Conservation (phyloP, 2,113 vertebrate species). For the Promerops cafer region DNA sequence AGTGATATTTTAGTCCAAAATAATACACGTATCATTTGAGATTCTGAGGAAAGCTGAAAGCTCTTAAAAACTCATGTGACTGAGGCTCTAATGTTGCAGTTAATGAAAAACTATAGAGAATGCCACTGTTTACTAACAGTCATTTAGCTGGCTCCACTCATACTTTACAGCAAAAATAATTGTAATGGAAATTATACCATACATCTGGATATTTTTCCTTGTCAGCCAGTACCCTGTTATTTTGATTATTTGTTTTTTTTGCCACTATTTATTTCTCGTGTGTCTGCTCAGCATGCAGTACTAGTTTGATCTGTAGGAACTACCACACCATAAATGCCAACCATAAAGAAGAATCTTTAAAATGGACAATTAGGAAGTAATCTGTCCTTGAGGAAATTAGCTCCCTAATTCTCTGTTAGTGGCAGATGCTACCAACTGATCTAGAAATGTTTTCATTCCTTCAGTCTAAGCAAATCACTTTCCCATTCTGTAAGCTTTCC, state of each 20-base stretch:
- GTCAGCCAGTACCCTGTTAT: background rate
- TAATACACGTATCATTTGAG: background rate
- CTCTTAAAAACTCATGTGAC: background rate
- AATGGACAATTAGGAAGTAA: constrained; percentile 34
- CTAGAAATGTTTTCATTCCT: constrained; percentile 1
- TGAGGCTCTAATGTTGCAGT: background rate
- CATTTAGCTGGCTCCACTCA: background rate
- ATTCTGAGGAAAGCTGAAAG: background rate
- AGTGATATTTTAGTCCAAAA: background rate
- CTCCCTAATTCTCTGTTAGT: constrained; percentile 1
- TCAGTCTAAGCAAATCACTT: background rate
- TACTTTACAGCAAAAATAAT: constrained; percentile 2
- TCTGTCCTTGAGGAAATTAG: constrained; percentile 42
- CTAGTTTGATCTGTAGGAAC: background rate
- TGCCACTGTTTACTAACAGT: background rate
- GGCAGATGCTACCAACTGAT: constrained; percentile 15
- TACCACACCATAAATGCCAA: background rate
- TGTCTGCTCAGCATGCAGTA: background rate
- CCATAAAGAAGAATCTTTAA: constrained; percentile 20
- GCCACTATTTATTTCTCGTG: background rate
- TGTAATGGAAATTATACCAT: background rate
- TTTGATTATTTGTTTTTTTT: constrained; percentile 2
- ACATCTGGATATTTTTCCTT: background rate
- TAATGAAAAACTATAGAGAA: background rate
- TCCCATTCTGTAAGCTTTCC: background rate